Conservation (phyloP, 1,140 invertebrate genomes). For the Platyscapa corneri region DNA sequence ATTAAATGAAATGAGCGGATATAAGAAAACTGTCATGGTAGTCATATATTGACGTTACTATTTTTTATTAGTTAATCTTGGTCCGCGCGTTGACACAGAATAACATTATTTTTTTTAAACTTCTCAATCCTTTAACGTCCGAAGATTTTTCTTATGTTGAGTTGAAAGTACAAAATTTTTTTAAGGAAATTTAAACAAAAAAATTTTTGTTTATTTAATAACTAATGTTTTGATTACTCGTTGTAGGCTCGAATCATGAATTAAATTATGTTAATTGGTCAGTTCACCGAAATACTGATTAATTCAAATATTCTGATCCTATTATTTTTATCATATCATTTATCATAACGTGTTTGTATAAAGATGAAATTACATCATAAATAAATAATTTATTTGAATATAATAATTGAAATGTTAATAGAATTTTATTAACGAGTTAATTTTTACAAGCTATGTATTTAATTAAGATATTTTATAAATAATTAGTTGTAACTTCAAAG, state of each 20-base stretch:
- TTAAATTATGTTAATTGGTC: background rate
- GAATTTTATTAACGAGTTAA: background rate
- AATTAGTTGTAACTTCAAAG: background rate
- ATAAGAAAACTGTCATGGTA: slow-evolving; percentile 41
- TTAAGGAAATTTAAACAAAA: background rate
- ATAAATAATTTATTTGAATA: too few species aligned
- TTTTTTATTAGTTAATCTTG: slow-evolving; percentile 44
- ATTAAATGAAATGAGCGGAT: slow-evolving; percentile 20
- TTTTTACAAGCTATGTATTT: too few species aligned
- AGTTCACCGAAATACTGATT: too few species aligned
- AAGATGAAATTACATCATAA: too few species aligned
- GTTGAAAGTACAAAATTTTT: background rate
- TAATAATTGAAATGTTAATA: background rate
- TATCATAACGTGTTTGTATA: too few species aligned
- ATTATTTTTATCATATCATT: too few species aligned
- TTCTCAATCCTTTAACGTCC: background rate
- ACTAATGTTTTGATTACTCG: background rate
- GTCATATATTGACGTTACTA: slow-evolving; percentile 1
- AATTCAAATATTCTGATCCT: too few species aligned
- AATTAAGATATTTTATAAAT: too few species aligned
- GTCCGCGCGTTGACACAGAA: slow-evolving; percentile 48
- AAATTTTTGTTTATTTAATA: background rate
- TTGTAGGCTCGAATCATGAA: background rate
- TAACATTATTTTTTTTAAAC: slow-evolving; percentile 39
- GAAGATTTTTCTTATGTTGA: background rate